phyloP scores from a whole-genome alignment of 2,888 invertebrate species.

The Plebejus argus region DNA sequence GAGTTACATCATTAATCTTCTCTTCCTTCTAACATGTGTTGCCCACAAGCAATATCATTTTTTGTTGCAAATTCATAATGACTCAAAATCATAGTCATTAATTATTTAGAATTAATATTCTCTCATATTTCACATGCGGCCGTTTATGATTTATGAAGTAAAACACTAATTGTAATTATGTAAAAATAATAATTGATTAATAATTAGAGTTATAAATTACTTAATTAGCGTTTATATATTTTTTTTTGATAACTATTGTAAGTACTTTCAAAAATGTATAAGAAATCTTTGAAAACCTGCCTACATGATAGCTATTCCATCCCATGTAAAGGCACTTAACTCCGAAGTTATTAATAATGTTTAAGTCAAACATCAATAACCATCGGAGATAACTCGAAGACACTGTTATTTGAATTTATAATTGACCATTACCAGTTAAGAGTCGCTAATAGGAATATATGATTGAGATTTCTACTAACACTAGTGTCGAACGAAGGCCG shows the following conservation, averaged over 20 bases:
- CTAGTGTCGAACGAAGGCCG: background rate
- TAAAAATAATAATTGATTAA: background rate
- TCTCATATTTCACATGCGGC: background rate
- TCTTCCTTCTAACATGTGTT: slow-evolving; percentile 26
- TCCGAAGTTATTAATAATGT: slow-evolving; percentile 33
- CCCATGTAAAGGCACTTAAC: slow-evolving; percentile 1
- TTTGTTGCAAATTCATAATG: slow-evolving; percentile 24
- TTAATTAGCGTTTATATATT: no score
- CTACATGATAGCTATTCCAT: background rate
- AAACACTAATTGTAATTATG: background rate
- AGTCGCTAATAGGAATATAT: slow-evolving; percentile 34
- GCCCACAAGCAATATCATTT: background rate
- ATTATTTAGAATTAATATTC: background rate
- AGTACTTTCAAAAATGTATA: background rate
- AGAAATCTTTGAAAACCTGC: background rate
- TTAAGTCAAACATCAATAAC: slow-evolving; percentile 36
- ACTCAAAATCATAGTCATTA: background rate
- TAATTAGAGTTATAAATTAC: no score
- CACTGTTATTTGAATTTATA: slow-evolving; percentile 28
- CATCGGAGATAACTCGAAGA: slow-evolving; percentile 33
- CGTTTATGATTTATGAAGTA: background rate
- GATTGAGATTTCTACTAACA: slow-evolving; percentile 37
- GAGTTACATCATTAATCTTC: slow-evolving; percentile 23
- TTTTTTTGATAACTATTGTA: no score
- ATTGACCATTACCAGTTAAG: slow-evolving; percentile 31